Percentiles rank a stretch among this genome's conserved stretches.
phyloP scores from a whole-genome alignment of 2,888 invertebrate genomes.

The Torymus aiolomorphi region DNA sequence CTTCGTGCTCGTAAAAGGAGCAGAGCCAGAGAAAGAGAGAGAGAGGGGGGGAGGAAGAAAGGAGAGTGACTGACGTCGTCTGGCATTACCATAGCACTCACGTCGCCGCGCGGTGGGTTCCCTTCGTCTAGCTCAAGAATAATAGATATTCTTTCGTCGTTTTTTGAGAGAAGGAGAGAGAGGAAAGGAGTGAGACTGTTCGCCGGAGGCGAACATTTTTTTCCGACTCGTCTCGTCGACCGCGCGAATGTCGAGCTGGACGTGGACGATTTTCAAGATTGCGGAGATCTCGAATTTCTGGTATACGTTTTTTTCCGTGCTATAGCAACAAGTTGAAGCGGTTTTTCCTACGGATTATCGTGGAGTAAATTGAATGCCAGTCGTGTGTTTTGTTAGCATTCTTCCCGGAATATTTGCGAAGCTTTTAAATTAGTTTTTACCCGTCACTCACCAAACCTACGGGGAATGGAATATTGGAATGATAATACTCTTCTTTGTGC shows the following conservation, averaged over 20 bases:
- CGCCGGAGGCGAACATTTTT: not conserved
- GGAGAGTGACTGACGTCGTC: not conserved
- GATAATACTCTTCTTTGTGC: too few species aligned
- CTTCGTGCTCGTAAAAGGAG: too few species aligned
- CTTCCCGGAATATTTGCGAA: too few species aligned
- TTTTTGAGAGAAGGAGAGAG: not conserved
- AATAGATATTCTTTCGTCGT: slow-evolving; percentile 59
- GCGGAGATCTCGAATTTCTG: too few species aligned
- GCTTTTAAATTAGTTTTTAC: not conserved
- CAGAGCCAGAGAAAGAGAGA: not conserved
- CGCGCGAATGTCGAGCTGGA: slow-evolving; percentile 8
- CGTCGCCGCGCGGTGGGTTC: slow-evolving; percentile 51
- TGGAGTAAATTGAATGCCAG: not conserved
- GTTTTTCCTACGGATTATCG: not conserved
- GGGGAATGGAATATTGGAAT: too few species aligned
- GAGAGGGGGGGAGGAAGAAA: not conserved
- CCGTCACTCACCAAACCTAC: too few species aligned
- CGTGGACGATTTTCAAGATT: slow-evolving; percentile 23
- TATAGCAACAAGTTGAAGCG: too few species aligned
- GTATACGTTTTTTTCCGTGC: too few species aligned
- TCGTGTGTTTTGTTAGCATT: not conserved
- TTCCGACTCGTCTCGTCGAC: not conserved
- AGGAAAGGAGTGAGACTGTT: too few species aligned
- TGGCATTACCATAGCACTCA: slow-evolving; percentile 63
- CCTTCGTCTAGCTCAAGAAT: slow-evolving; percentile 62